Conservation (phyloP, 2,888 invertebrate species). For the Alviniconcha strummeri region DNA sequence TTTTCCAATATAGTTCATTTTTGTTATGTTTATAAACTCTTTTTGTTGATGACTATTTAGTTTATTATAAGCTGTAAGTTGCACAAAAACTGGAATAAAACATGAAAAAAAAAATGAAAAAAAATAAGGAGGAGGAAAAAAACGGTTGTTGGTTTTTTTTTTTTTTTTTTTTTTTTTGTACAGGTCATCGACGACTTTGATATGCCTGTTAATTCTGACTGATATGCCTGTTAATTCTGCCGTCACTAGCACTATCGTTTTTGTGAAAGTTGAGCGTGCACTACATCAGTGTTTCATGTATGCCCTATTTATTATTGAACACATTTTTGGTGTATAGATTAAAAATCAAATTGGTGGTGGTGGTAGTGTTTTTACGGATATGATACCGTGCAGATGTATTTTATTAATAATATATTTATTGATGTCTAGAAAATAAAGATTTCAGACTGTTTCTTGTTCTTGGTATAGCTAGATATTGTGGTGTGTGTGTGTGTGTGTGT, state of each 20-base stretch:
- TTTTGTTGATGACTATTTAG: not conserved
- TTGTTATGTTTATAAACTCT: too few species aligned
- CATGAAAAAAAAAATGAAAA: too few species aligned
- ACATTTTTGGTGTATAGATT: not conserved
- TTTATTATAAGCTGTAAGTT: not conserved
- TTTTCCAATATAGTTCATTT: too few species aligned
- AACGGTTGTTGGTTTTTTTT: not conserved
- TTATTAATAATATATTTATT: not conserved
- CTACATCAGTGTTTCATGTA: not conserved
- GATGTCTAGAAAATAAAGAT: not conserved
- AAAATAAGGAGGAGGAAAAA: too few species aligned
- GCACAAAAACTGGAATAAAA: not conserved
- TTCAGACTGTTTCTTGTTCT: not conserved
- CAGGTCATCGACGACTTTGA: not conserved
- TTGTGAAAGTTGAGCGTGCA: not conserved
- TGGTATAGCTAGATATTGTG: not conserved
- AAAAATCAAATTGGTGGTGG: not conserved
- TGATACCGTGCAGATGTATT: not conserved
- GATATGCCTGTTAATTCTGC: not conserved
- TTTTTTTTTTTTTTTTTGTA: not conserved
- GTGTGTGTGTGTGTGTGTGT: slow-evolving; percentile 7
- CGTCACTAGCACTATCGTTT: not conserved
- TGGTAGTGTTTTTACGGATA: not conserved
- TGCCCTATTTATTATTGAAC: too few species aligned
- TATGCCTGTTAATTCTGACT: not conserved